Evolutionary conservation across 2,797 vertebrate species (phyloP).

Genomic region (Rhinatrema bivittatum): DNA sequence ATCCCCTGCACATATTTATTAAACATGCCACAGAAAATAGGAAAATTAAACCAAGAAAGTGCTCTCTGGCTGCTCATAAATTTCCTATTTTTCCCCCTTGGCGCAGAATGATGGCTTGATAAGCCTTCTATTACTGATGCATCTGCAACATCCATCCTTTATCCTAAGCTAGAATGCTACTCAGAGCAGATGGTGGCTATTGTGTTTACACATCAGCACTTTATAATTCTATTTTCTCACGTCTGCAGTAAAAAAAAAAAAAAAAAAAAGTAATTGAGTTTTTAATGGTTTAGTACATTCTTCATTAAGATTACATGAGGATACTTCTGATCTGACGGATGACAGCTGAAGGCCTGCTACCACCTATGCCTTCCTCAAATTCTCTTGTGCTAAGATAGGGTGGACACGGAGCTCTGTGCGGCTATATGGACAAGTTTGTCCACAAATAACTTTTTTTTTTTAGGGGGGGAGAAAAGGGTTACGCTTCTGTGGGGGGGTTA

Average conservation of each 20-base stretch:
- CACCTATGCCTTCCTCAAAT: slow-evolving; percentile 11
- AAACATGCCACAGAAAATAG: slow-evolving; percentile 40
- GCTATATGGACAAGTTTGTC: no score
- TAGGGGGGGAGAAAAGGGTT: no score
- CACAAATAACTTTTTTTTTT: no score
- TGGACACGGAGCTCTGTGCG: no score
- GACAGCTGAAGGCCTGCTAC: slow-evolving; percentile 44
- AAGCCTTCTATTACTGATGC: slow-evolving; percentile 52
- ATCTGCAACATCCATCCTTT: slow-evolving; percentile 46
- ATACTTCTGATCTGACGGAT: slow-evolving; percentile 29
- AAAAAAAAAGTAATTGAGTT: slow-evolving; percentile 70
- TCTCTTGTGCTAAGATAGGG: no score
- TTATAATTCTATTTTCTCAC: slow-evolving; percentile 63
- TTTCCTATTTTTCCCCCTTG: no score
- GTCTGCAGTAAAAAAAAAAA: slow-evolving; percentile 55
- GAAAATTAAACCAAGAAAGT: slow-evolving; percentile 55
- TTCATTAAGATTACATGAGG: slow-evolving; percentile 63
- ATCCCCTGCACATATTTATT: slow-evolving; percentile 42
- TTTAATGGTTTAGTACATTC: slow-evolving; percentile 79
- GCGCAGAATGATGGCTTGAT: no score
- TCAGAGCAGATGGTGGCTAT: slow-evolving; percentile 56
- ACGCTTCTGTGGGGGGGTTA: no score
- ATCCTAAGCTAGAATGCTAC: slow-evolving; percentile 44
- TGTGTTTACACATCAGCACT: slow-evolving; percentile 76
- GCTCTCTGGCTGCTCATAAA: slow-evolving; percentile 55